phyloP scores from a whole-genome alignment of 2,113 vertebrate species.

The Vulpes lagopus region DNA sequence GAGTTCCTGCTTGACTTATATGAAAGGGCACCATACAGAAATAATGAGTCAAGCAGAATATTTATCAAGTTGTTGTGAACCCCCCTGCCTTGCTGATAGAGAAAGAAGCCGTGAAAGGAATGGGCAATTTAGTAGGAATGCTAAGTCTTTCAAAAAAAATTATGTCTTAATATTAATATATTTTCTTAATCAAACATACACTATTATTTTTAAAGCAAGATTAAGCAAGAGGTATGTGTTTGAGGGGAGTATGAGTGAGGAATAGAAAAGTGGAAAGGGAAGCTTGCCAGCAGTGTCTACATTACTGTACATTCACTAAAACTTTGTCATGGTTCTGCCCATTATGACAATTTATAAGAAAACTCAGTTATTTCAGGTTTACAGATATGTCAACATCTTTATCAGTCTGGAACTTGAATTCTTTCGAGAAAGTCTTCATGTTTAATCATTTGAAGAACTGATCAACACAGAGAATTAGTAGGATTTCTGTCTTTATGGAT shows the following conservation, averaged over 20 bases:
- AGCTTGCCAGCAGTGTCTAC: not conserved
- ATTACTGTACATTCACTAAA: not conserved
- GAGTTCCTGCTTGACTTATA: not conserved
- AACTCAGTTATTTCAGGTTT: not conserved
- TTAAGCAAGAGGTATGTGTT: not conserved
- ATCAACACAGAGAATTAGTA: not conserved
- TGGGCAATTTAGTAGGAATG: not conserved
- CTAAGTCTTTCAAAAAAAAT: not conserved
- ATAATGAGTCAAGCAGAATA: not conserved
- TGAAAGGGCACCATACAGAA: not conserved
- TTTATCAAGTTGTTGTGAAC: not conserved
- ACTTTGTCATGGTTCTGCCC: not conserved
- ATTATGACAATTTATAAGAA: not conserved
- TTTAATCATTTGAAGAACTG: not conserved
- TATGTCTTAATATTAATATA: not conserved
- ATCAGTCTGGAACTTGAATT: not conserved
- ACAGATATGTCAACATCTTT: not conserved
- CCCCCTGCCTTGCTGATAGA: not conserved
- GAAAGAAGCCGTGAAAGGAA: not conserved
- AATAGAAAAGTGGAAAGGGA: not conserved
- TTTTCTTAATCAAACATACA: not conserved
- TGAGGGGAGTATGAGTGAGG: not conserved
- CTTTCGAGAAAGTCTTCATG: not conserved
- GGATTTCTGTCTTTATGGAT: not conserved
- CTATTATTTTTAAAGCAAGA: not conserved